Evolutionary conservation across 2,113 vertebrate genomes (phyloP).

Genomic region (Hippocampus comes): DNA sequence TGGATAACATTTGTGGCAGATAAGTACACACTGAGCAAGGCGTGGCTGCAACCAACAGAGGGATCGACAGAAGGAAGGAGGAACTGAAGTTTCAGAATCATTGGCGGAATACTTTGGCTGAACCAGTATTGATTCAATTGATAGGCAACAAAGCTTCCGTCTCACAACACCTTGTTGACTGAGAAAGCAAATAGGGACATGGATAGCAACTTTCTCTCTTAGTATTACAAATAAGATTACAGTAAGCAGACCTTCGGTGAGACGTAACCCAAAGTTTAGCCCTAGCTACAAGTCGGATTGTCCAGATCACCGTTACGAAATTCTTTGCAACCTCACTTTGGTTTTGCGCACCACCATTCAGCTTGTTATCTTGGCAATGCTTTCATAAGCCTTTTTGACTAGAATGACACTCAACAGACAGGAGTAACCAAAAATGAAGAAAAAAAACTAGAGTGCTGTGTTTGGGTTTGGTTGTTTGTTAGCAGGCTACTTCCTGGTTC

Average conservation of each 20-base stretch:
- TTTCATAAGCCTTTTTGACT: background rate
- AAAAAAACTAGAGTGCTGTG: background rate
- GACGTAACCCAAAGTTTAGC: background rate
- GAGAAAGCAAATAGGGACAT: background rate
- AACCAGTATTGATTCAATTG: background rate
- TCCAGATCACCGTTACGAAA: background rate
- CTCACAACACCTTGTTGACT: background rate
- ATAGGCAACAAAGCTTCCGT: background rate
- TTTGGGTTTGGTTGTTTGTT: background rate
- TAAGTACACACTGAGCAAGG: background rate
- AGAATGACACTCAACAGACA: background rate
- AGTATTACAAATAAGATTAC: background rate
- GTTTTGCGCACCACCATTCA: background rate
- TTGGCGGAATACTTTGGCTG: background rate
- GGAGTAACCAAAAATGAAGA: background rate
- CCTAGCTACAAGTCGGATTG: background rate
- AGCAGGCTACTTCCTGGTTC: background rate
- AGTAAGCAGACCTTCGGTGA: background rate
- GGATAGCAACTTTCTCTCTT: background rate
- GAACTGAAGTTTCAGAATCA: background rate
- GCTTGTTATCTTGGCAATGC: background rate
- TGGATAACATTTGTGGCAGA: background rate
- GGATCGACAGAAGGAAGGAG: background rate
- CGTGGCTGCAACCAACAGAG: background rate
- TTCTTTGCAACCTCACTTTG: background rate